Evolutionary conservation across 2,888 invertebrate genomes (phyloP), one percentile per base, ranked within the genome.

Genomic region (Xestobium rufovillosum): DNA sequence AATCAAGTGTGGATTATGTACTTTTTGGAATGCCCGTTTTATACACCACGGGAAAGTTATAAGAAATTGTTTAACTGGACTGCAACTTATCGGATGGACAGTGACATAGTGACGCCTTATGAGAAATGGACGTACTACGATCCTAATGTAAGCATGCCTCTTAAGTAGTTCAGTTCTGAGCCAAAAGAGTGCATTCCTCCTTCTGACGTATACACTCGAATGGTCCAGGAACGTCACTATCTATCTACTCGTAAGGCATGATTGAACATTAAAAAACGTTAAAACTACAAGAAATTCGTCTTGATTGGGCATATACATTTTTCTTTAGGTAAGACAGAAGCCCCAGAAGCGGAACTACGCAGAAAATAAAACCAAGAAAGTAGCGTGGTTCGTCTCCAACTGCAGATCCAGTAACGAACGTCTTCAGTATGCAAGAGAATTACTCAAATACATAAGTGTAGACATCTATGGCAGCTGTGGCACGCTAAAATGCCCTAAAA

Each of bases 311-410:
- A n/a, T n/a, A n/a, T n/a, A n/a, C n/a, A n/a, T n/a, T 35, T 38
- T 12, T n/a, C 56, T 59, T 13, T 43, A 63, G 60, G 55, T 65
- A 2, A 55, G 54, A 8, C 62, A 64, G 41, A 58, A 56, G 43
- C 44, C 45, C n/a, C 66, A 65, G 27, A 74, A 75, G 26, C 74
- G 76, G 42, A 89, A 91, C 63, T 91, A 81, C 58, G 85, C 86
- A 0, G 77, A 78, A n/a, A 91, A 91, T 60, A 95, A 95, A 66
- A 92, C 91, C 25, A 90, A 86, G 67, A 85, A 88, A 78, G 83
- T 95, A 3, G 96, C 95, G 35, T 96, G 95, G 96, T 96, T 96
- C 68, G 95, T 96, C 36, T 95, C 95, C 23, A 96, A 96, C 67
- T 96, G 96, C 61, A 89, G 87, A 45, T 91, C 95, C 3, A 76